These are phyloP conservation scores for Calcarius lapponicus DNA, from an alignment of 2,797 vertebrate species.

Conservation along the genomic window DNA sequence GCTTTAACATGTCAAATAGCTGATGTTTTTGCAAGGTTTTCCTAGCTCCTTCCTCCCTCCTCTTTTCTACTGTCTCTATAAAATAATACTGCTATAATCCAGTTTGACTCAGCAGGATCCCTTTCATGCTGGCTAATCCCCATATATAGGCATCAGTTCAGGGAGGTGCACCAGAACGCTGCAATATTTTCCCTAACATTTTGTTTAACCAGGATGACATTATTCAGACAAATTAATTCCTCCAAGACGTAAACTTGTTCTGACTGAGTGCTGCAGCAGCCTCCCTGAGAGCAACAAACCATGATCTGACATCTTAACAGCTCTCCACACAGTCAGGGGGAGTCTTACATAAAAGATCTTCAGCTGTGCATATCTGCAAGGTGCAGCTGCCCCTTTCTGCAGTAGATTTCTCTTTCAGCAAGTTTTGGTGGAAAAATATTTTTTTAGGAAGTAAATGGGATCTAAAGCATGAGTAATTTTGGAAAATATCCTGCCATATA, in stretches of 20 bases:
- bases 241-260: constrained; percentile 64
- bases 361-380: constrained; percentile 28
- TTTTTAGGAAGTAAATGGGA: background rate
- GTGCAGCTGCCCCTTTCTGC: constrained; percentile 35
- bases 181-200: constrained; percentile 60
- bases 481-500: background rate
- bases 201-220: constrained; percentile 64
- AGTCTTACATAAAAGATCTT: constrained; percentile 53
- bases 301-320: constrained; percentile 66
- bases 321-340: constrained; percentile 27
- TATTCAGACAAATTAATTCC: constrained; percentile 70
- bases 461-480: background rate
- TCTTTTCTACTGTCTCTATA: constrained; percentile 25
- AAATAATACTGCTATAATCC: constrained; percentile 56
- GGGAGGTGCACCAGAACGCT: constrained; percentile 36
- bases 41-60: background rate
- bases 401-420: background rate
- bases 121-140: constrained; percentile 54
- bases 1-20: constrained; percentile 16
- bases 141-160: constrained; percentile 63
- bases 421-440: background rate
- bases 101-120: constrained; percentile 57
- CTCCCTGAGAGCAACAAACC: constrained; percentile 58
- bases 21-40: constrained; percentile 21
- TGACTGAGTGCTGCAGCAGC: constrained; percentile 57